phyloP scores from a whole-genome alignment of 2,888 invertebrate genomes.

The Vanessa cardui region DNA sequence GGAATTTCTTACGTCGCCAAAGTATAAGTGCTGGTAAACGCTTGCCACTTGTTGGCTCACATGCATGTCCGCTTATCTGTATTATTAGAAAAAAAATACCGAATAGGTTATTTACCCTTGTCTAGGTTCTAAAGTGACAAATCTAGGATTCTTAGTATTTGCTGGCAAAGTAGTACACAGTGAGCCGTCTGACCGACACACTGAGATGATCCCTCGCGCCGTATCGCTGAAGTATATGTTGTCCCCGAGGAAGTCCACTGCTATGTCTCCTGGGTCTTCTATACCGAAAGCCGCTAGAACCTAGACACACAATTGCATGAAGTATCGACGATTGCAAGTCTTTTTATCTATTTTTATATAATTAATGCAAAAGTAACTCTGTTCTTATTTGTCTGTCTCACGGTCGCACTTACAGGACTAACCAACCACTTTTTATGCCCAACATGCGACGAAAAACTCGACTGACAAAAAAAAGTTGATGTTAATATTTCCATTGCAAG shows the following conservation, averaged over 20 bases:
- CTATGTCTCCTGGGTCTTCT: constrained; percentile 88
- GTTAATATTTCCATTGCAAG: no score
- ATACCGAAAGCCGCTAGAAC: constrained; percentile 86
- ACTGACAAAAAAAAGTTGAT: no score
- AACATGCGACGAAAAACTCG: no score
- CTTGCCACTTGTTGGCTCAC: no score
- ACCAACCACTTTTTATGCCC: no score
- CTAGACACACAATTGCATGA: constrained; percentile 50
- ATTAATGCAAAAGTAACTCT: no score
- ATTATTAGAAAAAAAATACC: not conserved
- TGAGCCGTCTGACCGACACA: constrained; percentile 86
- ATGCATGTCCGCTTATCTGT: no score
- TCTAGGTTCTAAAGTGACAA: constrained; percentile 86
- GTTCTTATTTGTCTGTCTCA: no score
- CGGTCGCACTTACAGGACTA: no score
- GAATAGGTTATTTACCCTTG: constrained; percentile 78
- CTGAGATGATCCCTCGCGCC: constrained; percentile 86
- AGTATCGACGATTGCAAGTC: not conserved
- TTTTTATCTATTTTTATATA: not conserved
- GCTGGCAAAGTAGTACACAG: constrained; percentile 86
- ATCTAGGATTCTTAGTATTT: constrained; percentile 85
- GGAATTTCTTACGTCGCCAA: no score
- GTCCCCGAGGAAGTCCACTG: constrained; percentile 89
- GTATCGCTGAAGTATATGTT: constrained; percentile 93
- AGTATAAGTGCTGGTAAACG: no score